Evolutionary conservation across 2,888 invertebrate species (phyloP), one percentile per base, ranked within the genome.

Genomic region (Agriopis aurantiaria): DNA sequence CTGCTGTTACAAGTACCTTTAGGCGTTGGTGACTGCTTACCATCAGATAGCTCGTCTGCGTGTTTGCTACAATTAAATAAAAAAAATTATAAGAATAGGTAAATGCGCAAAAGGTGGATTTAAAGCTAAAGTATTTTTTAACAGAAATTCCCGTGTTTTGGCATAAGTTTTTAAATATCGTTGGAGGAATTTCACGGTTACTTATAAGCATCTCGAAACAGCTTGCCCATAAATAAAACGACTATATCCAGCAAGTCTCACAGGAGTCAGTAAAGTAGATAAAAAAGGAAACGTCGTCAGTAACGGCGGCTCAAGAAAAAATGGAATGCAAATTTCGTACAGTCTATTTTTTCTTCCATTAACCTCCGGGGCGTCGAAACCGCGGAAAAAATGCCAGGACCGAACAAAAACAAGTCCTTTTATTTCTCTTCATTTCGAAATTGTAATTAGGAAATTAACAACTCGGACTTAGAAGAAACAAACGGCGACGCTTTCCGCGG

Each of bases 251-350:
- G 12, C 62, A 52, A 59, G 59, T 60, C 53, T 60, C 66, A 49
- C 43, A 53, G 66, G 46, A 66, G 59, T 17, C 46, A 46, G 46
- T 62, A 53, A 48, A 60, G 46, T 46, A 60, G 65, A 60, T 66
- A 59, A 66, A 43, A 66, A 60, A 55, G 53, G 17, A 68, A 68
- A 68, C 58, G 57, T 43, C 40, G 63, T 17, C 17, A 9, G 49
- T 33, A 55, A 51, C 55, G 23, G 43, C 33, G 48, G 40, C 66
- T 59, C 88, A 88, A 86, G 88, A 91, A 91, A 75, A 93, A 93
- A 91, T 91, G 90, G 88, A 91, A 93, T 93, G 93, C 88, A 94
- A 94, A 94, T 93, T 94, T 92, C 48, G 92, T 92, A 93, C 92
- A 91, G 84, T 87, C 90, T 92, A 91, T 92, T 94, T 92, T 92